A percentile compares a stretch with the other conserved stretches of the same genome.
Conservation (phyloP, 1,140 invertebrate species). For the Himalopsyche phryganea region DNA sequence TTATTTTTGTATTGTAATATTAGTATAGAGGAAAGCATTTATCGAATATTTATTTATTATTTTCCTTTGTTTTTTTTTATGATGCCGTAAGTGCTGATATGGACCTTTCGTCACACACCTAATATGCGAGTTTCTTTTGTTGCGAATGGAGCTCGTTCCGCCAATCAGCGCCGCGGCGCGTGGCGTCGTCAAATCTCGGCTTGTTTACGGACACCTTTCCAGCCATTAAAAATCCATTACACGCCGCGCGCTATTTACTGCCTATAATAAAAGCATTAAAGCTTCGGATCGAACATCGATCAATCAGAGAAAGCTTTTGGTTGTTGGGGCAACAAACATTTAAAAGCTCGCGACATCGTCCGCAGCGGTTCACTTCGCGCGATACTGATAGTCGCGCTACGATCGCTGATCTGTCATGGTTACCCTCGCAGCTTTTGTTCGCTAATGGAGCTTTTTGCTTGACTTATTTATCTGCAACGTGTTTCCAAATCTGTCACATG, state of each 20-base stretch:
- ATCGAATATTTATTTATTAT: no score
- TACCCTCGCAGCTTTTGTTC: neutral
- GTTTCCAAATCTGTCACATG: no score
- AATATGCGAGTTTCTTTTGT: no score
- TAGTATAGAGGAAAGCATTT: no score
- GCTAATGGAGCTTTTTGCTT: constrained; percentile 7
- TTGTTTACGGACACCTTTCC: neutral
- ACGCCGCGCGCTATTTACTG: constrained; percentile 10
- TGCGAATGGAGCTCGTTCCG: no score
- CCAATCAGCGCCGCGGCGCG: neutral
- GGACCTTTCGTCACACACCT: no score
- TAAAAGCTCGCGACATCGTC: neutral
- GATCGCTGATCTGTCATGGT: neutral
- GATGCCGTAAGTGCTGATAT: no score
- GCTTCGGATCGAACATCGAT: constrained; percentile 20
- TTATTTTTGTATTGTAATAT: no score
- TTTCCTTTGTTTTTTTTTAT: no score
- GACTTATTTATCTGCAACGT: neutral
- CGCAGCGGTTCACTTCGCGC: no score
- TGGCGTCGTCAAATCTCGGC: constrained; percentile 4
- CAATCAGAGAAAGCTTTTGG: constrained; percentile 16
- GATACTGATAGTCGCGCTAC: neutral
- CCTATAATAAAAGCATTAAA: constrained; percentile 18
- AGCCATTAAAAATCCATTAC: constrained; percentile 29
- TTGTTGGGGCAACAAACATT: no score